Percentiles rank a stretch among this genome's conserved stretches.
Conservation (phyloP, 1,140 invertebrate species). For the Bombus polaris region DNA sequence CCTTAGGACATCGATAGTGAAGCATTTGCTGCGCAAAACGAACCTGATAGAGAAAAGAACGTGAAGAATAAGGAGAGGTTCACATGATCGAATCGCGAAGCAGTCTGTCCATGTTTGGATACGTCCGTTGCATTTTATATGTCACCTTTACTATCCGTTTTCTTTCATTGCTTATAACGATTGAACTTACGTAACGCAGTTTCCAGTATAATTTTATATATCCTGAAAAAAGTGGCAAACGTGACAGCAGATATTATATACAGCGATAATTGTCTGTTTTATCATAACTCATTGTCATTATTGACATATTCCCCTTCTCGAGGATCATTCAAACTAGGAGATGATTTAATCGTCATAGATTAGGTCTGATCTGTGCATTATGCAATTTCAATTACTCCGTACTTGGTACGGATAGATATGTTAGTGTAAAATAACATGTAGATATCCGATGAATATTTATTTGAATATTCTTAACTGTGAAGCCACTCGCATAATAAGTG, state of each 20-base stretch:
- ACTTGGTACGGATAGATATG: neutral
- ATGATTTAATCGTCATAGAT: neutral
- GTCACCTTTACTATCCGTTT: constrained; percentile 48
- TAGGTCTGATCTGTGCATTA: neutral
- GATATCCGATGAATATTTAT: neutral
- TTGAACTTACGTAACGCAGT: neutral
- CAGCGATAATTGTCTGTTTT: neutral
- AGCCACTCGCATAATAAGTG: constrained; percentile 58
- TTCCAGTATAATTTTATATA: neutral
- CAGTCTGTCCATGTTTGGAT: constrained; percentile 73
- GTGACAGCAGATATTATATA: neutral
- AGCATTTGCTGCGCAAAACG: constrained; percentile 5
- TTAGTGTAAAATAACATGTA: neutral
- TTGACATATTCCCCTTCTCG: neutral
- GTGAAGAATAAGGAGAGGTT: constrained; percentile 55
- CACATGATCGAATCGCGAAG: constrained; percentile 67
- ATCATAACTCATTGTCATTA: neutral
- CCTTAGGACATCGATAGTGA: neutral
- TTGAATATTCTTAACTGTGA: constrained; percentile 20
- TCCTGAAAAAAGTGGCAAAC: neutral
- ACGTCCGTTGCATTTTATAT: constrained; percentile 64
- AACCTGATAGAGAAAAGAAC: constrained; percentile 24
- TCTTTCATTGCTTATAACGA: neutral
- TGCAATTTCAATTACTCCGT: neutral
- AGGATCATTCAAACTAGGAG: neutral